Evolutionary conservation across 2,797 vertebrate species (phyloP).

Genomic region (Thamnophis elegans): DNA sequence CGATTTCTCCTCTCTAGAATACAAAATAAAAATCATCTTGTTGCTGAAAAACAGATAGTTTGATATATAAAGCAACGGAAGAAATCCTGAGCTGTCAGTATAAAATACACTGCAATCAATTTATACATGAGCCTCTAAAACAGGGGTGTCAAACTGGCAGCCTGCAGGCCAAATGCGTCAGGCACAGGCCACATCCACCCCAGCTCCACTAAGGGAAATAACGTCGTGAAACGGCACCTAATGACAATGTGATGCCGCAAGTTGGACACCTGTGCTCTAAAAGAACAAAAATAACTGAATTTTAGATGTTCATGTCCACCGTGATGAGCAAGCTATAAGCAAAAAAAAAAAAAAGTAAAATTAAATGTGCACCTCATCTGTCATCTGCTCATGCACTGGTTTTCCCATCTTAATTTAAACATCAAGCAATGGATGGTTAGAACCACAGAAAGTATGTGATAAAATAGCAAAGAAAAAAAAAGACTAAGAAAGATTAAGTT

Average conservation of each 20-base stretch:
- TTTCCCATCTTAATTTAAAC: background rate
- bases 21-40: slow-evolving; percentile 17
- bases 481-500: background rate
- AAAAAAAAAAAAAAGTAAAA: background rate
- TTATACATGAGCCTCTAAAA: background rate
- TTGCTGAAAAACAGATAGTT: background rate
- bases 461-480: background rate
- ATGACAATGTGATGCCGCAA: background rate
- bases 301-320: background rate
- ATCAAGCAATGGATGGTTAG: background rate
- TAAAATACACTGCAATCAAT: background rate
- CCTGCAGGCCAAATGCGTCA: background rate
- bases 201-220: background rate
- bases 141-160: background rate
- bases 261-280: background rate
- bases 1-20: slow-evolving; percentile 91
- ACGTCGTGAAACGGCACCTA: background rate
- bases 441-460: background rate
- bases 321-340: background rate
- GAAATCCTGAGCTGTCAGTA: background rate
- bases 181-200: background rate
- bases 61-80: background rate
- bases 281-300: background rate
- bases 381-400: background rate
- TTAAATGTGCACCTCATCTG: background rate